Evolutionary conservation across 2,888 invertebrate genomes (phyloP).

Genomic region (Eremobia ochroleuca): DNA sequence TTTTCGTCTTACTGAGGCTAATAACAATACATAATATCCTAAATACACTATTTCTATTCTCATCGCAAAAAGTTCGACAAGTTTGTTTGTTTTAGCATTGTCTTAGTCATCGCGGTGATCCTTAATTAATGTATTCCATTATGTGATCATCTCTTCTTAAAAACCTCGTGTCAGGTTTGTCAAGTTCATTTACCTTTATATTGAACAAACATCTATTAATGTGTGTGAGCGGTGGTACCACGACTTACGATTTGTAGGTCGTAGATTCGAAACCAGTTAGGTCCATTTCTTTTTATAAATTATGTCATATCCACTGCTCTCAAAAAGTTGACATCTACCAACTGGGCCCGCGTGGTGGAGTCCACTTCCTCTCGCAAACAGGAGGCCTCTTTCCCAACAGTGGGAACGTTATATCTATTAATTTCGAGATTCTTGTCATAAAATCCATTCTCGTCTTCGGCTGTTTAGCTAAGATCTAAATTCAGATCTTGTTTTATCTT

Average conservation of each 20-base stretch:
- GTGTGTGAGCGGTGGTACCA: too few species aligned
- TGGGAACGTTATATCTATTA: background rate
- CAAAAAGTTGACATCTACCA: too few species aligned
- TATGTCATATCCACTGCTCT: too few species aligned
- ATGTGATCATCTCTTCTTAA: slow-evolving; percentile 1
- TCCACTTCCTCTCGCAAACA: too few species aligned
- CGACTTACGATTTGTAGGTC: too few species aligned
- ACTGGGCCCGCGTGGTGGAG: too few species aligned
- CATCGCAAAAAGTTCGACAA: slow-evolving; percentile 34
- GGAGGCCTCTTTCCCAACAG: too few species aligned
- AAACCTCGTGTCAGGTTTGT: background rate
- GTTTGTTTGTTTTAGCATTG: slow-evolving; percentile 4
- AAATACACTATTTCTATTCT: slow-evolving; percentile 64
- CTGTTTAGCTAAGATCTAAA: background rate
- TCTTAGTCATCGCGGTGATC: slow-evolving; percentile 50
- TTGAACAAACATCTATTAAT: background rate
- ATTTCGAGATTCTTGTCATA: background rate
- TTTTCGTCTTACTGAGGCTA: slow-evolving; percentile 54
- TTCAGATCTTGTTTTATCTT: background rate
- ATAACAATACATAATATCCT: slow-evolving; percentile 52
- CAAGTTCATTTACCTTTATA: slow-evolving; percentile 35
- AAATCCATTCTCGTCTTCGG: too few species aligned
- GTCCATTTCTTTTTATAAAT: too few species aligned
- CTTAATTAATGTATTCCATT: slow-evolving; percentile 25
- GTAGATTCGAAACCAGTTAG: too few species aligned